Evolutionary conservation across 2,888 invertebrate genomes (phyloP).

Genomic region (Calameuta filiformis): DNA sequence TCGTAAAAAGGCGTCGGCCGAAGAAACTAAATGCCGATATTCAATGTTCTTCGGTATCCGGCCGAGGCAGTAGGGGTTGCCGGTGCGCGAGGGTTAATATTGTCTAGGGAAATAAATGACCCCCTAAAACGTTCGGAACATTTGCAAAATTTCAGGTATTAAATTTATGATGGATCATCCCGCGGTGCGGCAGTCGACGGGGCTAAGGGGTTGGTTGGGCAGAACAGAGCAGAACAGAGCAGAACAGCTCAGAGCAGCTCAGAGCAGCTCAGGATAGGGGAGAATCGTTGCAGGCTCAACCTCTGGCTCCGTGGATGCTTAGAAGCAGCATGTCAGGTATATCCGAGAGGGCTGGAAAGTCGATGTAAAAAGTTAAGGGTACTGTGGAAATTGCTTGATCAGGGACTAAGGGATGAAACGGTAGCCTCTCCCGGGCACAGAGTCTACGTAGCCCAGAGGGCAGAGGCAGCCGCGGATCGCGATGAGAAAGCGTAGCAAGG

Average conservation of each 20-base stretch:
- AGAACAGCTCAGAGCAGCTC: background rate
- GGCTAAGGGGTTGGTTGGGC: background rate
- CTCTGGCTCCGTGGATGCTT: background rate
- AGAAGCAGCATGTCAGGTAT: background rate
- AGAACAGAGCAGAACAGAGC: background rate
- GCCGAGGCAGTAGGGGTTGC: background rate
- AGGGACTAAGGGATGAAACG: background rate
- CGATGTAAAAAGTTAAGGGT: background rate
- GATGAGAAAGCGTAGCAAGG: background rate
- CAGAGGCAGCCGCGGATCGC: background rate
- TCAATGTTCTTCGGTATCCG: slow-evolving; percentile 1
- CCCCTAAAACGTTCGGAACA: slow-evolving; percentile 40
- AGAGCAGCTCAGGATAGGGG: slow-evolving; percentile 3
- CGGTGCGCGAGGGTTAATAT: slow-evolving; percentile 20
- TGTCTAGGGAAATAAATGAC: slow-evolving; percentile 29
- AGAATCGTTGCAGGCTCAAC: background rate
- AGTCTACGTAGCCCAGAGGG: background rate
- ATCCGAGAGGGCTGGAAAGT: background rate
- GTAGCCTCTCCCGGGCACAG: background rate
- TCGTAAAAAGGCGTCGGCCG: background rate
- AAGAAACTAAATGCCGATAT: background rate
- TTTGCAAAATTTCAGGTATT: slow-evolving; percentile 54
- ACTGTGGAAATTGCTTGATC: background rate
- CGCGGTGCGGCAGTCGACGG: slow-evolving; percentile 14
- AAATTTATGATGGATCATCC: slow-evolving; percentile 58